Evolutionary conservation across 2,888 invertebrate genomes (phyloP), one percentile per base, ranked within the genome.

Genomic region (Bhutanitis thaidina): DNA sequence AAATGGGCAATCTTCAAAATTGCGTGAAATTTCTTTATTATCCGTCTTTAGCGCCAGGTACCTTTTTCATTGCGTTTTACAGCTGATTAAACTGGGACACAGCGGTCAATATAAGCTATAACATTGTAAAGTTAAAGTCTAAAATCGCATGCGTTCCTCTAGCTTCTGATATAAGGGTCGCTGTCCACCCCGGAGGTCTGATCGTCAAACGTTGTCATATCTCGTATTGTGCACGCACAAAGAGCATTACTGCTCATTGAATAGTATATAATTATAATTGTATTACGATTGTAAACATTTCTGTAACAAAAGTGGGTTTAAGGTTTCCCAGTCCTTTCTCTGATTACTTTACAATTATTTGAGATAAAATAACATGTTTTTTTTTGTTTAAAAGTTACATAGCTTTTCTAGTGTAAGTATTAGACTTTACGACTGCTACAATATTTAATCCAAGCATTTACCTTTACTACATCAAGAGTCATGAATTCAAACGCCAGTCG

Each of bases 201-300:
- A 55, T 54, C 73, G 62, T 84, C 81, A 80, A 64, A 72, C 55
- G 66, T 71, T 84, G 85, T 86, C 84, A 87, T 80, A 84, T 80
- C 71, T 70, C 15, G 40, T 57, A 66, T 74, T 74, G 66, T 72
- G 45, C 27, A 41, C 54, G 41, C 35, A 58, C 52, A 62, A 63
- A 69, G 58, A 55, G 58, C 64, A 71, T 74, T 71, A 76, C 71
- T 80, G 77, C 77, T 76, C 81, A 77, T 53, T 76, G 77, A 73
- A 70, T 68, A 69, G 69, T 58, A 58, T 62, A 68, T 65, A 71
- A 68, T 60, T 66, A 68, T 78, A 82, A 84, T 84, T 82, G 78
- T 67, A 74, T 79, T 80, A 80, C 70, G 71, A 74, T 77, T 66
- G 65, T 56, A 49, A 52, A 65, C 77, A 71, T 79, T 75, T 75